Evolutionary conservation across 2,888 invertebrate genomes (phyloP), one percentile per base, ranked within the genome.

Genomic region (Unio delphinus): DNA sequence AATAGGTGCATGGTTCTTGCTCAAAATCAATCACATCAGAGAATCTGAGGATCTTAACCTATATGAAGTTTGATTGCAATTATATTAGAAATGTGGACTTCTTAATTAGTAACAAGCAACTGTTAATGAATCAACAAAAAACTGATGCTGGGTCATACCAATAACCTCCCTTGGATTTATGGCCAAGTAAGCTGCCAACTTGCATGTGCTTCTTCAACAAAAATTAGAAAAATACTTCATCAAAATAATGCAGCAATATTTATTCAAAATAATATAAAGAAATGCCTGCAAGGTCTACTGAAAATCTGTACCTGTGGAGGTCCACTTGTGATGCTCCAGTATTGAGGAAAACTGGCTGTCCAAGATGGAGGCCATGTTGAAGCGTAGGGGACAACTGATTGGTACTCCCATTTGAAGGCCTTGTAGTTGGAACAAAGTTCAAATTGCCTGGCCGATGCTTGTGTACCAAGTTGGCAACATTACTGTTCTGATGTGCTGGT

Each of bases 351-450:
- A 87, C 82, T 55, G 85, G 85, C 73, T 86, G 86, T 23, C 83
- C 83, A 17, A 87, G 72, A 61, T 81, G 82, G 17, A 84, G 75
- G 34, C 81, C 78, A 45, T 75, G 78, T 64, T 80, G 81, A 65
- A 81, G 82, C n/a, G 83, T 84, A 18, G 86, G 87, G 7, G 87
- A 87, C 60, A 86, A 68, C 75, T 86, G 86, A 61, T 80, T 83
- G 65, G 83, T 73, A 64, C 76, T 73, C 4, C 81, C 74, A 18
- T 76, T 77, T 26, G 76, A 56, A 55, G 78, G 80, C 17, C 80
- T 67, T 61, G 81, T 72, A 45, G 45, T 15, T 45, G 45, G 45
- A 73, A 75, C 69, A 68, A 79, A 79, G 72, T 81, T 80, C 61
- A 84, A 65, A 70, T 80, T 84, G 26, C 73, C 72, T 56, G 82